These are phyloP conservation scores for Pterocles burchelli DNA, from an alignment of 2,113 vertebrate genomes.

Conservation along the genomic window DNA sequence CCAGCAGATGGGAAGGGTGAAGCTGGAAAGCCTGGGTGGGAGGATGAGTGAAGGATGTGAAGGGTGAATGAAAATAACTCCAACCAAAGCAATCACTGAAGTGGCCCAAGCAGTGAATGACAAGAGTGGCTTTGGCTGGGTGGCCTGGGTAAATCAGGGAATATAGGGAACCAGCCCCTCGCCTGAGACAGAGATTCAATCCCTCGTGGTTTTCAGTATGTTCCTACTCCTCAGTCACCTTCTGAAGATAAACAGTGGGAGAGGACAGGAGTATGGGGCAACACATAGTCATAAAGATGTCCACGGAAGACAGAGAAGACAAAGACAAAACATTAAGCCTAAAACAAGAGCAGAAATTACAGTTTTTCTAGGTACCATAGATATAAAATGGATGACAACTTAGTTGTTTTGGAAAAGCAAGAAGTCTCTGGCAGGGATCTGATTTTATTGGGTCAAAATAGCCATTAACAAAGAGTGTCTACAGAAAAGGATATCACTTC, in stretches of 20 bases:
- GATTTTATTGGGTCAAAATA: slow-evolving; percentile 26
- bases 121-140: not conserved
- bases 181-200: not conserved
- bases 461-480: not conserved
- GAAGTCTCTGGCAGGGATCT: not conserved
- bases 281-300: not conserved
- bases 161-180: not conserved
- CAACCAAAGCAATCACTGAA: not conserved
- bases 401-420: not conserved
- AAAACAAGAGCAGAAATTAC: not conserved
- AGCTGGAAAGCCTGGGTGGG: not conserved
- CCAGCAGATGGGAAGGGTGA: not conserved
- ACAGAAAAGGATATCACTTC: not conserved
- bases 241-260: not conserved
- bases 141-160: rapidly evolving
- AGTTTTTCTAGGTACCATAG: not conserved
- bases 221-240: not conserved
- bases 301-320: not conserved
- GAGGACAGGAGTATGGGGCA: not conserved
- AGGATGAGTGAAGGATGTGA: not conserved
- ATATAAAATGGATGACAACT: not conserved
- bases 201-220: rapidly evolving
- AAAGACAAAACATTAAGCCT: not conserved
- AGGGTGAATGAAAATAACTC: not conserved
- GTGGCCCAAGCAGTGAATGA: not conserved